Evolutionary conservation across 1,140 invertebrate genomes (phyloP).

Genomic region (Pachyrhynchus sulphureomaculatus): DNA sequence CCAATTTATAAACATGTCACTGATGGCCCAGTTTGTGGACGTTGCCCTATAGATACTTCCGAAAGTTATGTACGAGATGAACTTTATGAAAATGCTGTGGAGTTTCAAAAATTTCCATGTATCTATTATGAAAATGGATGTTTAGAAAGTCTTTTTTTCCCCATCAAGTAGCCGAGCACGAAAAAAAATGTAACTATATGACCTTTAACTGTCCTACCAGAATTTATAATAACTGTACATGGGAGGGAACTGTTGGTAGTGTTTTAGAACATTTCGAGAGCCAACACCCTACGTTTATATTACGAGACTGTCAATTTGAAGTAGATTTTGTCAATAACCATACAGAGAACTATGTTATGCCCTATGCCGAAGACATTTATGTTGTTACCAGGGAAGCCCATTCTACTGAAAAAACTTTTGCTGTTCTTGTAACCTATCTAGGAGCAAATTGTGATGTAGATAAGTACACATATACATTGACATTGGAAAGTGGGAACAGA

Average conservation of each 20-base stretch:
- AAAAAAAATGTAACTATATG: not conserved
- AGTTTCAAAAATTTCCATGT: constrained; percentile 4
- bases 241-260: constrained; percentile 9
- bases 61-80: not conserved
- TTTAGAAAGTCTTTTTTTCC: not conserved
- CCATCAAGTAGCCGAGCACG: not conserved
- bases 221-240: constrained; percentile 4
- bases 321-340: constrained; percentile 32
- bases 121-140: not conserved
- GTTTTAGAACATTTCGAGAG: constrained; percentile 26
- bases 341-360: constrained; percentile 24
- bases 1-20: not conserved
- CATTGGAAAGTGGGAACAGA: constrained; percentile 20
- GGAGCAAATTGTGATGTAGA: constrained; percentile 5
- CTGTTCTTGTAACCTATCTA: constrained; percentile 13
- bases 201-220: constrained; percentile 9
- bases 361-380: constrained; percentile 29
- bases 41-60: not conserved
- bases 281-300: constrained; percentile 18
- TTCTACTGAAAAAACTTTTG: constrained; percentile 17
- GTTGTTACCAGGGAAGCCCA: constrained; percentile 17
- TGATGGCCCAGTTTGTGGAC: not conserved
- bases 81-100: not conserved
- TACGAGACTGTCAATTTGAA: constrained; percentile 26
- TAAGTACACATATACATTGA: constrained; percentile 11